Evolutionary conservation across 2,797 vertebrate genomes (phyloP).

Genomic region (Morus bassanus): DNA sequence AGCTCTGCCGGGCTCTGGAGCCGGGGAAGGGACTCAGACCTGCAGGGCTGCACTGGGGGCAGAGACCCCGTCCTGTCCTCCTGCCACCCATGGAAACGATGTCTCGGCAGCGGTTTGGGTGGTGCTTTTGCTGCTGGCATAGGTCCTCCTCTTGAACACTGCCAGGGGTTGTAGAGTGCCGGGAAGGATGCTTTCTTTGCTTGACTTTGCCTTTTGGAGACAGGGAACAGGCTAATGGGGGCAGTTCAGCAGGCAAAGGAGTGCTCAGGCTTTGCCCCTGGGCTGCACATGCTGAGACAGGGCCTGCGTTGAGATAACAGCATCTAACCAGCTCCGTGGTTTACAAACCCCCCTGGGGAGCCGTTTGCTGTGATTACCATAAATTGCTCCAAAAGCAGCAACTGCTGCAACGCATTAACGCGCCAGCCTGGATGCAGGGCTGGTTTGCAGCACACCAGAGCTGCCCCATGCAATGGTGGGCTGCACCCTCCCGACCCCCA

Average conservation of each 20-base stretch:
- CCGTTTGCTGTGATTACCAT: not conserved
- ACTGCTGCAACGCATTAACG: fast-evolving
- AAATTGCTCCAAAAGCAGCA: not conserved
- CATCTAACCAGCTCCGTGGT: fast-evolving
- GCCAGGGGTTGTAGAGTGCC: too few relatives aligned
- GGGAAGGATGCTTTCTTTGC: not conserved
- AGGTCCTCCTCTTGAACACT: not conserved
- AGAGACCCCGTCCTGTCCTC: not conserved
- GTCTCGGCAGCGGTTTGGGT: not conserved
- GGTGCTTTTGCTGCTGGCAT: not conserved
- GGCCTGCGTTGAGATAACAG: fast-evolving
- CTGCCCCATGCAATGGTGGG: not conserved
- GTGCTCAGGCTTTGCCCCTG: not conserved
- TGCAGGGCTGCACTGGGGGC: not conserved
- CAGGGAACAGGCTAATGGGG: not conserved
- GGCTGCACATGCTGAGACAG: not conserved
- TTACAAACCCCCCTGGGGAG: not conserved
- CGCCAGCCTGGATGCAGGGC: not conserved
- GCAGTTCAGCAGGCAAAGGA: not conserved
- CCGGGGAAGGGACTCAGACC: not conserved
- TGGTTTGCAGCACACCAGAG: not conserved
- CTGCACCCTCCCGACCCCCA: not conserved
- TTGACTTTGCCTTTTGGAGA: not conserved
- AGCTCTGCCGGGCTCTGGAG: not conserved
- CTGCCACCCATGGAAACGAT: not conserved